A percentile compares a stretch with the other conserved stretches of the same genome.
Evolutionary conservation across 1,140 invertebrate genomes (phyloP).

Genomic region (Atta colombica): DNA sequence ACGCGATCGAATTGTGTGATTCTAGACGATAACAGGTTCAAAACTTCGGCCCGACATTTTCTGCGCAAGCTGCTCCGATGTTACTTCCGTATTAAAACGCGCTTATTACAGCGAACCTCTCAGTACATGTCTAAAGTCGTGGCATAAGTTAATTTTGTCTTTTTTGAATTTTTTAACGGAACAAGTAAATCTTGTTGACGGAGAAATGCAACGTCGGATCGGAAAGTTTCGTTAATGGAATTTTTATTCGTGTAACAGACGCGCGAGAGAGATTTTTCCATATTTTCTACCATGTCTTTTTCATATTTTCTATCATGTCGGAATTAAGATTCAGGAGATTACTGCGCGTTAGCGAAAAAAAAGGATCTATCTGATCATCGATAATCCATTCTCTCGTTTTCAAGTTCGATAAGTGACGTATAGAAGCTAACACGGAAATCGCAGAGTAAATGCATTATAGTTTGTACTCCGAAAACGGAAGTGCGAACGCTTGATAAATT

Average conservation of each 20-base stretch:
- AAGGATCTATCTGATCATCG: neutral
- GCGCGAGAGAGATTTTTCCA: neutral
- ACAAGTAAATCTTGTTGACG: neutral
- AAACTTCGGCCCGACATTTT: slow-evolving; percentile 26
- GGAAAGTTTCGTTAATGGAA: neutral
- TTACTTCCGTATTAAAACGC: slow-evolving; percentile 11
- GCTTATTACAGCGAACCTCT: neutral
- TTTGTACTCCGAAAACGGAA: neutral
- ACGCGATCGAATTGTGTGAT: slow-evolving; percentile 54
- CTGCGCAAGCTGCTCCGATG: neutral
- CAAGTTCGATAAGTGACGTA: neutral
- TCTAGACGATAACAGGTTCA: slow-evolving; percentile 34
- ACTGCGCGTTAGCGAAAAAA: neutral
- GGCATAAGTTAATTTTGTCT: neutral
- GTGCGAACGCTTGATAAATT: slow-evolving; percentile 4
- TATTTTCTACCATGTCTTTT: no score
- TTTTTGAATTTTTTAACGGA: neutral
- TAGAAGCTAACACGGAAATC: neutral
- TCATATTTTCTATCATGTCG: neutral
- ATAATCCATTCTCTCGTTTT: slow-evolving; percentile 9
- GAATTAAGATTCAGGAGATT: neutral
- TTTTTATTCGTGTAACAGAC: neutral
- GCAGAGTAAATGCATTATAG: neutral
- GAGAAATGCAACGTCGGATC: neutral
- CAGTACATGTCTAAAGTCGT: neutral